Percentiles rank a stretch among this genome's conserved stretches.
Evolutionary conservation across 1,140 invertebrate genomes (phyloP).

Genomic region (Ostrea denselamellosa): DNA sequence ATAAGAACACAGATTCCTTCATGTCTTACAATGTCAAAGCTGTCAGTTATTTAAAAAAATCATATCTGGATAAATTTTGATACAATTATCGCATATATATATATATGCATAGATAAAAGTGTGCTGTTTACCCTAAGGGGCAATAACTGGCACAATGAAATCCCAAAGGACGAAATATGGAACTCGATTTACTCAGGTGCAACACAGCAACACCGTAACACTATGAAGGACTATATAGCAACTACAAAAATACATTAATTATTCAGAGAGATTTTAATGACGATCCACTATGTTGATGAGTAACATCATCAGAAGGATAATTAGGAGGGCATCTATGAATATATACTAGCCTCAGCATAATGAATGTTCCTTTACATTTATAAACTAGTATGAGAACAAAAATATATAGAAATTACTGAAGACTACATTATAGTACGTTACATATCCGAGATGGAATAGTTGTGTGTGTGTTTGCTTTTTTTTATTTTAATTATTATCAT

Average conservation of each 20-base stretch:
- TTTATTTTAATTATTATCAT: too few relatives aligned
- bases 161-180: neutral
- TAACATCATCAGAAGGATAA: neutral
- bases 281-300: neutral
- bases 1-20: neutral
- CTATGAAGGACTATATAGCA: neutral
- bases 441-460: too few relatives aligned
- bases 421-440: too few relatives aligned
- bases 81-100: neutral
- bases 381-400: too few relatives aligned
- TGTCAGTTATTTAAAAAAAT: neutral
- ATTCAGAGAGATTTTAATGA: constrained; percentile 3
- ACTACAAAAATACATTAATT: neutral
- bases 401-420: too few relatives aligned
- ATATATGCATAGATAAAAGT: neutral
- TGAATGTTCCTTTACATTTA: too few relatives aligned
- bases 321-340: neutral
- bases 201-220: neutral
- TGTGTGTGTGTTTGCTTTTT: too few relatives aligned
- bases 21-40: neutral
- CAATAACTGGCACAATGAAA: neutral
- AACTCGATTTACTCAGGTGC: neutral
- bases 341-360: too few relatives aligned
- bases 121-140: neutral
- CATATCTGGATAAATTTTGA: neutral